Evolutionary conservation across 2,797 vertebrate species (phyloP), one percentile per base, ranked within the genome.

Genomic region (Parauchenoglanis ngamensis): DNA sequence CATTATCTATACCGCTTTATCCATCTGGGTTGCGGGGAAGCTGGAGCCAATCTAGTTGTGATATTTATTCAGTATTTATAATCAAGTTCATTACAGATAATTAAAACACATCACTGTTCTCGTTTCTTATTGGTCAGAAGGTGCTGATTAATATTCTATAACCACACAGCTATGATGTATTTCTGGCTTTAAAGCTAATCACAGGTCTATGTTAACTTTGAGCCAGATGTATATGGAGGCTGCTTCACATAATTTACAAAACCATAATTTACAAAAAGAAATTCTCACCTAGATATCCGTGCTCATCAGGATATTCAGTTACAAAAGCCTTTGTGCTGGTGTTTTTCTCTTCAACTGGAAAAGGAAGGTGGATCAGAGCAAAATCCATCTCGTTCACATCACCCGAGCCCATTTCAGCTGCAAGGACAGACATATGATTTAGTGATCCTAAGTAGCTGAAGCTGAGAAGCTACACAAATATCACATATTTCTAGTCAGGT

Each of bases 331-430:
- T 63, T 49, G 17, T 35, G 13, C 7, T 28, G 7, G 15, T 2
- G 7, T 28, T 77, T 87, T 84, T 35, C 28, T 83, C 49, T 46
- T 79, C 40, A 5, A 7, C 25, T 28, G 15, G 52, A 56, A 49
- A 54, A 52, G 75, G 19, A 57, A 78, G 17, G 15, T 56, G 31
- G 7, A 77, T 35, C 52, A 23, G 35, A 78, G n/a, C n/a, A 86
- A 83, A n/a, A 49, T 88, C 35, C 81, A 52, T 40, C 44, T 88
- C 70, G 23, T 23, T 23, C 17, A 23, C 25, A 54, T 54, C 49
- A 65, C 67, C 83, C 44, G 83, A 85, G 2, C 44, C 72, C 21
- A 65, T 82, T 40, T 35, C 57, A 28, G 44, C 80, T 84, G 73
- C 31, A 8, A 57, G 23, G 11, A 87, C 31, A 40, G 23, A 76